Base-by-base conservation (phyloP, 2,797 vertebrate species). In the Danio kyathit region DNA sequence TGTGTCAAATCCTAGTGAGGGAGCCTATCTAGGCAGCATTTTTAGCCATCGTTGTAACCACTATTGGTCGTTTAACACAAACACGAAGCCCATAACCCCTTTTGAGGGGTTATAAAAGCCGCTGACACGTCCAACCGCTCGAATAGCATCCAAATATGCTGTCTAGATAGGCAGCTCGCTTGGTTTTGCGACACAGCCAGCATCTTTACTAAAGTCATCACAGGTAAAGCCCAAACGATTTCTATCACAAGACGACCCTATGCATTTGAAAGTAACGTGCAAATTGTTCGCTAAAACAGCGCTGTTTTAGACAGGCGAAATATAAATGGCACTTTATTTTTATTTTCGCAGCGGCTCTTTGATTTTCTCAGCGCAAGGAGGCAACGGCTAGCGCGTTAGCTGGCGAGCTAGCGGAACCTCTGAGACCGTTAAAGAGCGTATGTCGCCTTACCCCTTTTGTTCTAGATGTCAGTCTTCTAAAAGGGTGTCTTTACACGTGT, bases 361-460 rank as follows among this genome's bases (percentile, higher is more conserved):
- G 43, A 51, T 86, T 79, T 83, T 73, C 77, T 75, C 16, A 79
- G 56, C 87, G 83, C 78, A 75, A 40, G 78, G 80, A 84, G 80
- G 83, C 86, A 89, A 83, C 74, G 73, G 87, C 85, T 86, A 87
- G 84, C 87, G 85, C 12, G 84, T 81, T 84, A 87, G 82, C 84
- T 52, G 48, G 21, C 64, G 49, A 86, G 85, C 87, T 87, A 86
- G 88, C 80, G 86, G 82, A 86, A 88, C 85, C 73, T 81, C 89
- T 84, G 87, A 88, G 86, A 83, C 79, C 83, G 82, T 83, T 70
- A 82, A 83, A 82, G 51, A 90, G 88, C 74, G 88, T 89, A 41
- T 84, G 75, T 85, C 82, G 43, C 86, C 94, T 94, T 95, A 95
- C 94, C 94, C 79, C 76, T 89, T 85, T 85, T 61, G 41, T 67